Base-by-base conservation (phyloP, 64 coral and sea anemone genomes). In the Montipora sp. region DNA sequence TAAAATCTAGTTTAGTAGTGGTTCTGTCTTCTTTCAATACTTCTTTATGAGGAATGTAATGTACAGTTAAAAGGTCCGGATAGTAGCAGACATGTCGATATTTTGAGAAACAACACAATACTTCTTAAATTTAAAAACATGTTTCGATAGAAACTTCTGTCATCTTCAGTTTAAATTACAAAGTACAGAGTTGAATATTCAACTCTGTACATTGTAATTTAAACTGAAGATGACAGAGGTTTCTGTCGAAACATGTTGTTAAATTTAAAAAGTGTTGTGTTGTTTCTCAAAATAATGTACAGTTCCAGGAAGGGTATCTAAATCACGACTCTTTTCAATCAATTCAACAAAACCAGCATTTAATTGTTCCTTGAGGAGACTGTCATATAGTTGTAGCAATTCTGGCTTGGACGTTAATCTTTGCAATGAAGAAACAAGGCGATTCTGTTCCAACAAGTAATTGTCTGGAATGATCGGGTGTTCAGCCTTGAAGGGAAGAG, bases 381-480 rank as follows among this genome's bases (percentile, higher is more conserved):
- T 93, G 51, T 93, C 91, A 47, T 87, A 93, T 57, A 80, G 81
- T 9, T 93, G 27, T 8, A 78, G 55, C 51, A 61, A 47, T 47
- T 91, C 13, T 11, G 90, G 80, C 20, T 81, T 71, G 43, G 47
- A 23, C 24, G 53, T 85, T 45, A 87, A 78, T 78, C 83, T 8
- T 59, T 48, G 79, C 61, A 79, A 61, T 18, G 77, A 87, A 9
- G 81, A 85, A 70, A 19, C 23, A 11, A 87, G 81, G 15, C 59
- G 84, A 15, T 73, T 75, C n/a, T 66, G 27, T 20, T 73, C 51
- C 2, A 86, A 19, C 47, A 16, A 51, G 23, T 79, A 87, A 51
- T 92, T 87, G 43, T 92, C 90, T 86, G 90, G 73, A 45, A 92
- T 92, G 49, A 87, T 23, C n/a, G 90, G 90, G 74, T 92, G 90